These are phyloP conservation scores for Aphidius gifuensis DNA, from an alignment of 1,140 invertebrate species.

Conservation along the genomic window DNA sequence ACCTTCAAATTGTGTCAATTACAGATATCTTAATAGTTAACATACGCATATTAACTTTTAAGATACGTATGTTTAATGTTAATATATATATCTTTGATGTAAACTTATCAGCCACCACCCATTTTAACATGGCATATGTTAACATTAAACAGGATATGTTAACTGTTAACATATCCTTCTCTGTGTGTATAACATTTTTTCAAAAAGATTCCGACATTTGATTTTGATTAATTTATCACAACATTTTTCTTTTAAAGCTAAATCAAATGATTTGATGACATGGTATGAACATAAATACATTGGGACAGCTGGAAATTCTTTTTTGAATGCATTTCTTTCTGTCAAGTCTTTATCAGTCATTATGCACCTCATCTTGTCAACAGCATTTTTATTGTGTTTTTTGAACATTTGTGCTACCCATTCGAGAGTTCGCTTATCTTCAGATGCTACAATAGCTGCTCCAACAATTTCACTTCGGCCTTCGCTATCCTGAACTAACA, in stretches of 20 bases:
- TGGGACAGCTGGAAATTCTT: constrained; percentile 17
- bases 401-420: constrained; percentile 15
- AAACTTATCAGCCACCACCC: no score
- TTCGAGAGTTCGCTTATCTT: constrained; percentile 15
- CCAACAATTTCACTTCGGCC: constrained; percentile 19
- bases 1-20: no score
- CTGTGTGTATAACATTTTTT: background rate
- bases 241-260: background rate
- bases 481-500: constrained; percentile 15
- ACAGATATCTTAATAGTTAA: no score
- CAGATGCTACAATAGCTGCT: constrained; percentile 12
- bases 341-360: constrained; percentile 26
- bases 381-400: constrained; percentile 10
- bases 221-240: background rate
- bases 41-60: no score
- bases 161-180: no score
- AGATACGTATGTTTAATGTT: no score
- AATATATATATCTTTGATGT: no score
- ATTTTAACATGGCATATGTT: no score
- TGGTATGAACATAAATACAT: constrained; percentile 24
- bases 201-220: background rate
- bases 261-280: constrained; percentile 9
- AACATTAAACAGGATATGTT: no score
- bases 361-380: constrained; percentile 11
- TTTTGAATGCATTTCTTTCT: constrained; percentile 16